Conservation (phyloP, 2,888 invertebrate species). For the Diadegma fenestrale region DNA sequence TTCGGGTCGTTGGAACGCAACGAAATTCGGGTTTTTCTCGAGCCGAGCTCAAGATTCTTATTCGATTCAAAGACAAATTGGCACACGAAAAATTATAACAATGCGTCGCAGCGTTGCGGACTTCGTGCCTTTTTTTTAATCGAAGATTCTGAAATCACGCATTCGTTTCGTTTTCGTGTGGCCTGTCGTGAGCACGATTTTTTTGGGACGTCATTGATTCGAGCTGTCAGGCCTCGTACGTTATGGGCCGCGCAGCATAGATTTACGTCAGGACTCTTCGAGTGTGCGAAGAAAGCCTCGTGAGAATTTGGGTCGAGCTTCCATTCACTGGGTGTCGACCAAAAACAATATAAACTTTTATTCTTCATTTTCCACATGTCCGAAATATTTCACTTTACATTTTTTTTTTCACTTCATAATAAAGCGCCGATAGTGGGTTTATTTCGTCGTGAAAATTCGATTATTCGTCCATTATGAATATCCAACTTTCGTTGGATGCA, state of each 20-base stretch:
- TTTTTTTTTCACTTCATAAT: not conserved
- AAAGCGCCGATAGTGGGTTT: not conserved
- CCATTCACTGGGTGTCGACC: constrained; percentile 4
- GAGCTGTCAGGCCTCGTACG: not conserved
- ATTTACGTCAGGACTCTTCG: constrained; percentile 9
- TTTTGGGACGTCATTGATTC: not conserved
- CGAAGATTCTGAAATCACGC: not conserved
- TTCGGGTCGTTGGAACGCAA: no score
- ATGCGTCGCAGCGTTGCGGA: no score
- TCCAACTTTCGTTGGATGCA: not conserved
- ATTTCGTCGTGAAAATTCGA: not conserved
- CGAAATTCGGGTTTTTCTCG: no score
- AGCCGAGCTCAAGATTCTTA: no score
- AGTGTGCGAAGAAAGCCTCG: not conserved
- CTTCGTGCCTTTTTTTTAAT: not conserved
- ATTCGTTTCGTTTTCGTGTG: no score
- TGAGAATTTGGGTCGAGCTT: constrained; percentile 53
- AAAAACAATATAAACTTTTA: constrained; percentile 3
- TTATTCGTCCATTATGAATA: not conserved
- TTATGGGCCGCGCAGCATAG: not conserved
- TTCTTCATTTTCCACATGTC: not conserved
- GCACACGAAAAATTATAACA: no score
- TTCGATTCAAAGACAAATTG: no score
- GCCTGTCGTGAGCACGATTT: not conserved
- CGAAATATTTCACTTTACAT: not conserved